phyloP scores from a whole-genome alignment of 2,888 invertebrate species.

The Caenorhabditis parvicauda region DNA sequence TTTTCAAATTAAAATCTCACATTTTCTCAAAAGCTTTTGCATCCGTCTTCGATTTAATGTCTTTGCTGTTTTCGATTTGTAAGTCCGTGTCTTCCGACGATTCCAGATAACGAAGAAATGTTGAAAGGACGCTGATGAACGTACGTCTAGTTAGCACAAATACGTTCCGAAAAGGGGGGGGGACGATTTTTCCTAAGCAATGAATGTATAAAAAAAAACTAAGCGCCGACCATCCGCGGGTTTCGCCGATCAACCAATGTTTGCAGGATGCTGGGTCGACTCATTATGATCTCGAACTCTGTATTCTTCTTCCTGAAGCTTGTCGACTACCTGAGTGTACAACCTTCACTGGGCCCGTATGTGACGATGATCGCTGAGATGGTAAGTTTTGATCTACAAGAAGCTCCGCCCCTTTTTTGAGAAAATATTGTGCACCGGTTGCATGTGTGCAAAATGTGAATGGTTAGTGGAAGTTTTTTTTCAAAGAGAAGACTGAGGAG shows the following conservation, averaged over 20 bases:
- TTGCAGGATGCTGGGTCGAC: slow-evolving; percentile 70
- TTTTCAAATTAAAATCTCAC: too few relatives aligned
- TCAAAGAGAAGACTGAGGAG: background rate
- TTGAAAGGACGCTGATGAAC: too few relatives aligned
- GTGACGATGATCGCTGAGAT: slow-evolving; percentile 99
- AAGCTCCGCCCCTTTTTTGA: background rate
- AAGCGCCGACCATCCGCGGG: too few relatives aligned
- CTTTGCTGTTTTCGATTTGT: too few relatives aligned
- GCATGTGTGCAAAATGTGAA: too few relatives aligned
- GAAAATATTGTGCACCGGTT: background rate
- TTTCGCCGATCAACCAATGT: background rate
- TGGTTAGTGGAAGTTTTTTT: background rate
- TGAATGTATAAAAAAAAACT: background rate
- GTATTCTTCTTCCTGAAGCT: slow-evolving; percentile 72
- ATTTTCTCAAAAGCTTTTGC: too few relatives aligned
- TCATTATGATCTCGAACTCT: slow-evolving; percentile 74
- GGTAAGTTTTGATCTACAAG: slow-evolving; percentile 68
- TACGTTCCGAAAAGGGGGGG: background rate
- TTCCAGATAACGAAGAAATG: too few relatives aligned
- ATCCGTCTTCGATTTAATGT: too few relatives aligned
- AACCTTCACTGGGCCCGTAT: slow-evolving; percentile 87
- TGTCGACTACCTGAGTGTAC: slow-evolving; percentile 89
- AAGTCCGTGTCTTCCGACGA: too few relatives aligned
- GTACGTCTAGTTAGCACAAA: too few relatives aligned
- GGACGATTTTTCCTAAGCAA: background rate